Evolutionary conservation across 2,888 invertebrate species (phyloP), one percentile per base, ranked within the genome.

Genomic region (Eilema griseolum): DNA sequence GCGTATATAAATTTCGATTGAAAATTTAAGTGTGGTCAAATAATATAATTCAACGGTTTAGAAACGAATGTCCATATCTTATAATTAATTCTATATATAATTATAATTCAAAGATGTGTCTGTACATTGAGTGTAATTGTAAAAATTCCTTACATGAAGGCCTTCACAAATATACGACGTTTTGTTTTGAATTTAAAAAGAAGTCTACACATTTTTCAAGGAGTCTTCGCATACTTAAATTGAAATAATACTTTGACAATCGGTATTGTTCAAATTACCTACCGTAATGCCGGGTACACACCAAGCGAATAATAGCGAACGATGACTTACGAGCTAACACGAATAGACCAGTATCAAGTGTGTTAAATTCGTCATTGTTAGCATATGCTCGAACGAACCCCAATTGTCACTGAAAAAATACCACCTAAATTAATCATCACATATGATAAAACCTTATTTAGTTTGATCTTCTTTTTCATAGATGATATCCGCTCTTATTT

Each of bases 51-150:
- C 75, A 85, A 84, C 82, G 26, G 67, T 76, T 64, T 68, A 69
- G 66, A 68, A 73, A 76, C 78, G 81, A 88, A 86, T 86, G 88
- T 89, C 88, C 89, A 89, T 89, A 89, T 89, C 89, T 85, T 85
- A 85, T 78, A 79, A 80, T 84, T 78, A 70, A 75, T 74, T 77
- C 66, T 77, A 74, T 76, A 41, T 79, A 77, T 81, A 80, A 77
- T 78, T 74, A 31, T 75, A 70, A 66, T 64, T 73, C 62, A 70
- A 63, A 74, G 60, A 23, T 31, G 52, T 65, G 52, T 31, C 52
- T 56, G 23, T 65, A 23, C 28, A 57, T 69, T 72, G 62, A 66
- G 56, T 63, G 37, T 63, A 71, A 73, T 59, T 68, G 67, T 28
- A 66, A 67, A 56, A 57, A 60, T 65, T 68, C 69, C 61, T 61